A percentile compares a stretch with the other conserved stretches of the same genome.
Evolutionary conservation across 1,140 invertebrate species (phyloP).

Genomic region (Rhyacophila brunnea): DNA sequence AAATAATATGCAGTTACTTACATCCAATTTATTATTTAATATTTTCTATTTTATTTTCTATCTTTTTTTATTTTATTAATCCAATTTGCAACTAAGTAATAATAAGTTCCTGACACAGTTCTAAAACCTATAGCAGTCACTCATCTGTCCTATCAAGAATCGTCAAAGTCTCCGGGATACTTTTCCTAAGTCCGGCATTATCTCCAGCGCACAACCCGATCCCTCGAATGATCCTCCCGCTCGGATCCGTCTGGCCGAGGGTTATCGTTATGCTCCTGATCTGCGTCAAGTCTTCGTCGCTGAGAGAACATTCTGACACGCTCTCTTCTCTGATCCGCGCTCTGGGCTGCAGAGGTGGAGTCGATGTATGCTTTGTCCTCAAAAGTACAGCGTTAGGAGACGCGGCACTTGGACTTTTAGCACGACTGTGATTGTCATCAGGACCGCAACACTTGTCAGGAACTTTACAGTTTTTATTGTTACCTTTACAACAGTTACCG

Average conservation of each 20-base stretch:
- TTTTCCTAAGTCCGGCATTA: conserved; percentile 15
- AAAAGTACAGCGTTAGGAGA: conserved; percentile 16
- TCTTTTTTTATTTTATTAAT: too few species aligned
- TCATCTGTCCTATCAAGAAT: too few species aligned
- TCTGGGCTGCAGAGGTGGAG: conserved; percentile 23
- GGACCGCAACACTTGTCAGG: neutral
- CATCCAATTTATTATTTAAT: too few species aligned
- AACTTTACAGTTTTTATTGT: conserved; percentile 3
- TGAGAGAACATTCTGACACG: conserved; percentile 36
- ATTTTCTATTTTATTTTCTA: too few species aligned
- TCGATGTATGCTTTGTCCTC: conserved; percentile 22
- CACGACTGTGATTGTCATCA: neutral
- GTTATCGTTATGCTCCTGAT: conserved; percentile 34
- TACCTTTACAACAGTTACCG: neutral
- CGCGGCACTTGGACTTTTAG: conserved; percentile 20
- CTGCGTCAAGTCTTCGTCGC: conserved; percentile 36
- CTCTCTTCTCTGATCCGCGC: conserved; percentile 37
- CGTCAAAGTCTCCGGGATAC: conserved; percentile 8
- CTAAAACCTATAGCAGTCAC: too few species aligned
- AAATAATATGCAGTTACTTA: too few species aligned
- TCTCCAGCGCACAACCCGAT: conserved; percentile 15
- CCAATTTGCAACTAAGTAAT: too few species aligned
- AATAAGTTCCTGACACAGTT: too few species aligned
- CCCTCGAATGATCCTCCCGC: conserved; percentile 21
- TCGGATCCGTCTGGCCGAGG: conserved; percentile 27